Evolutionary conservation across 2,888 invertebrate genomes (phyloP), one percentile per base, ranked within the genome.

Genomic region (Tortricodes alternella): DNA sequence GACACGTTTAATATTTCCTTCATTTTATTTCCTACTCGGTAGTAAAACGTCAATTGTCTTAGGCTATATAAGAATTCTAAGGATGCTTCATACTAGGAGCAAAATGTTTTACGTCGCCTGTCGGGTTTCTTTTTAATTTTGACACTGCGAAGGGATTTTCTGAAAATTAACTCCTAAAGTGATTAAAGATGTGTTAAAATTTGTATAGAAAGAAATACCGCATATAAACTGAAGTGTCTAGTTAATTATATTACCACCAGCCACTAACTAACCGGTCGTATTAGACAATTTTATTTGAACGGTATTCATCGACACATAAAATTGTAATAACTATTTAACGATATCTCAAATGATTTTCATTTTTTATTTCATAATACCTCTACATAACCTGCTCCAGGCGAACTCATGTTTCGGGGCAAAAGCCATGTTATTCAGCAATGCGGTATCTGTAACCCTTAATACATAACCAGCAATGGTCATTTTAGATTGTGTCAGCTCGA

Each of bases 241-340:
- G n/a, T n/a, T n/a, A n/a, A n/a, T 37, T 37, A 37, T 21, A 21
- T 37, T 35, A 35, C 16, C 18, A n/a, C 37, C 37, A 7, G 37
- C 18, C 37, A 5, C 18, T 29, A 38, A 38, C 38, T 49, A 49
- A 49, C 49, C 37, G 38, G 49, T 38, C 49, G 5, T n/a, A n/a
- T 29, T 29, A 11, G 11, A 29, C 11, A n/a, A 29, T 29, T 29
- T 19, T 27, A 50, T 38, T 37, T 18, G n/a, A 38, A 38, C 38
- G 34, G 21, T 32, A 44, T 29, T 48, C 37, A 48, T 35, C 32
- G 41, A 21, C 16, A 23, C 16, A 32, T 51, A 41, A 51, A 51
- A 34, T 16, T 3, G 8, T 39, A 29, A 50, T 29, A 38, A 23
- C 34, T 21, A 21, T 38, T 38, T 19, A 27, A 52, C 24, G 35